Evolutionary conservation across 1,140 invertebrate species (phyloP), one percentile per base, ranked within the genome.

Genomic region (Oncopeltus fasciatus): DNA sequence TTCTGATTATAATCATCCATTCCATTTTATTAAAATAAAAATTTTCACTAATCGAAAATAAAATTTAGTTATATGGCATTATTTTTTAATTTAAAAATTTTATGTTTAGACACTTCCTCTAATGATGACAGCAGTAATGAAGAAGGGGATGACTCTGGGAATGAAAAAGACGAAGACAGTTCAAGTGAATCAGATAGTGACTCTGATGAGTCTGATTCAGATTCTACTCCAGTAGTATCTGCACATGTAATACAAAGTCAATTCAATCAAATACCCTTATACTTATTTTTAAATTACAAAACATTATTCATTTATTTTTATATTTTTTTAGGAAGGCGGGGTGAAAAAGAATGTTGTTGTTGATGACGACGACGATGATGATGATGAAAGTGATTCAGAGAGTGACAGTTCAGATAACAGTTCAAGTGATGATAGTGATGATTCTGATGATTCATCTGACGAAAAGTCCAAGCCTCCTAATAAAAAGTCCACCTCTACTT

Each of bases 131-230:
- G 51, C 18, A 56, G 51, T 20, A 56, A 56, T 26, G 51, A 56
- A 56, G 47, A 49, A 9, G 47, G 18, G 26, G 59, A 60, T 24
- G 43, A 31, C 21, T 31, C 18, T 18, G 62, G 63, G 1, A 65
- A 70, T 51, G 64, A 67, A 62, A 64, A 71, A 59, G 66, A 68
- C 24, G 67, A 70, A 57, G 67, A 68, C 18, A 66, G 69, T 46
- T 67, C 66, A 21, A 68, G 69, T 46, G 70, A 76, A 29, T 69
- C 72, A 26, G 76, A 74, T 43, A 72, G 29, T 46, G 64, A 65
- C 11, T 51, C 59, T 28, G 62, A 63, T 28, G 57, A 60, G 18
- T 43, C 44, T 21, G 29, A 60, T 43, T 27, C 51, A 24, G 51
- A 56, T 56, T 56, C 51, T 49, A n/a, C 62, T 5, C 44, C 60